Conservation (phyloP, 2,888 invertebrate genomes). For the Hydroisotoma schaefferi region DNA sequence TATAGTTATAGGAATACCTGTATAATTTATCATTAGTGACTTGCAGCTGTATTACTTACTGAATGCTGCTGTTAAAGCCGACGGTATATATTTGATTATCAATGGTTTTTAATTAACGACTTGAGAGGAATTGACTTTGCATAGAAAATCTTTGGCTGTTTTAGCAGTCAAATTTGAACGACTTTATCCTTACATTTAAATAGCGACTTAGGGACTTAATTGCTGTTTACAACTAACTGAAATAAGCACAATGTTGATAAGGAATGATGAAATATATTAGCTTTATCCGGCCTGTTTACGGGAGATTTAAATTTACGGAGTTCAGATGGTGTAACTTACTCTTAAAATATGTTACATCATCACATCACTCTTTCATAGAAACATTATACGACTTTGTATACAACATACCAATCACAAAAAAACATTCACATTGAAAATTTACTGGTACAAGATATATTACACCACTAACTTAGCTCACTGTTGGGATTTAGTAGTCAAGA, state of each 20-base stretch:
- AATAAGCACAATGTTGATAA: constrained; percentile 2
- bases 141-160: constrained; percentile 1
- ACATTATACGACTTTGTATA: constrained; percentile 3
- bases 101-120: neutral
- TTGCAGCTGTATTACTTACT: too few species aligned
- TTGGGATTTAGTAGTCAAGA: constrained; percentile 31
- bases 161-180: too few species aligned
- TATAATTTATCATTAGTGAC: too few species aligned
- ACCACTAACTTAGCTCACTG: too few species aligned
- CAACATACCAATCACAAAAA: constrained; percentile 2
- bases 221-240: neutral
- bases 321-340: constrained; percentile 1
- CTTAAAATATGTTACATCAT: neutral
- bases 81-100: too few species aligned
- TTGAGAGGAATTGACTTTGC: neutral
- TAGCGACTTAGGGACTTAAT: neutral
- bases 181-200: neutral
- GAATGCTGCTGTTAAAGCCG: too few species aligned
- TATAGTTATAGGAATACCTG: too few species aligned
- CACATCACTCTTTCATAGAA: neutral
- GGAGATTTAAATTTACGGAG: constrained; percentile 1
- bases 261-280: constrained; percentile 9
- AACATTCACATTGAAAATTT: neutral
- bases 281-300: neutral
- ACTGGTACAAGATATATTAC: too few species aligned